These are phyloP conservation scores for Strix occidentalis DNA, from an alignment of 2,797 vertebrate species.

Conservation along the genomic window DNA sequence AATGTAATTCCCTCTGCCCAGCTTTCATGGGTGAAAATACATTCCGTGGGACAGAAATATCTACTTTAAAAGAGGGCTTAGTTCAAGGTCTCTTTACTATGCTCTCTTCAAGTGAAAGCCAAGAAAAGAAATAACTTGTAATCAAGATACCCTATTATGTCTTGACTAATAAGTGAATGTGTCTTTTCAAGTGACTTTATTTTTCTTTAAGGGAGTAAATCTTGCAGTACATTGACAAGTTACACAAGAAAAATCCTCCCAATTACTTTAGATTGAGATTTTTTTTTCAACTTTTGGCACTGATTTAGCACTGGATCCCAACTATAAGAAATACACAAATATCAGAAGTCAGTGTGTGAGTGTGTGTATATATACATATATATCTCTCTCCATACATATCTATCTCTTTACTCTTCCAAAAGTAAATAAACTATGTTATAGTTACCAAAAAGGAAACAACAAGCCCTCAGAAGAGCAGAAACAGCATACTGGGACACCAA, in stretches of 20 bases:
- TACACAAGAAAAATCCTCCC: not conserved
- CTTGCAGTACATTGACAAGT: not conserved
- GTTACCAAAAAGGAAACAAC: not conserved
- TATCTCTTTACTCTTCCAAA: not conserved
- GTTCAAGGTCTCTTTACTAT: not conserved
- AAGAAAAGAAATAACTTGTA: not conserved
- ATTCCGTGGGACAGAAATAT: not conserved
- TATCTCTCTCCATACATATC: not conserved
- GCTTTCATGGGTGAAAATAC: not conserved
- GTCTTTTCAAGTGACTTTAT: not conserved
- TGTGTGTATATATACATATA: rapidly evolving
- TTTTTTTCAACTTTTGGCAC: not conserved
- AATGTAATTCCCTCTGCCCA: not conserved
- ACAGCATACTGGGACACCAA: not conserved
- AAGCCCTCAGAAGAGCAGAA: not conserved
- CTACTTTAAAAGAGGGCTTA: not conserved
- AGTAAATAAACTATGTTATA: not conserved
- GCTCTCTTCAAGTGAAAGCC: not conserved
- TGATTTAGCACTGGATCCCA: not conserved
- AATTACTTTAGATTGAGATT: not conserved
- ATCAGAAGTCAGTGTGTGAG: not conserved
- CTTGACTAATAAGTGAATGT: not conserved
- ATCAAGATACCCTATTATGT: not conserved
- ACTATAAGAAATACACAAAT: not conserved
- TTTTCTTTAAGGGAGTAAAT: not conserved